Base-by-base conservation (phyloP, 2,113 vertebrate species). In the Bostrychus sinensis region DNA sequence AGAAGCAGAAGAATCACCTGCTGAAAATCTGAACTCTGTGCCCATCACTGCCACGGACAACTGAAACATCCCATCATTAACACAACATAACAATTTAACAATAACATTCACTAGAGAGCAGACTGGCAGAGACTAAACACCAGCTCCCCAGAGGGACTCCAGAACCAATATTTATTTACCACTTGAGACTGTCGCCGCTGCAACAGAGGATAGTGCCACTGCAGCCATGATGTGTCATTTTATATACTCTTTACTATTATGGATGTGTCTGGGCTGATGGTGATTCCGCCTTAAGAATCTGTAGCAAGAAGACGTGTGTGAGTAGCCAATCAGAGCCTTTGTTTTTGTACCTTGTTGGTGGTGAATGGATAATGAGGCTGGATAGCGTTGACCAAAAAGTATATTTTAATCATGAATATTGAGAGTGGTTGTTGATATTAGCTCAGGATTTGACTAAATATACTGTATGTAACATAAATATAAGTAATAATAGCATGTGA, bases 231-330 rank as follows among this genome's bases (percentile, higher is more conserved):
- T 67, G 12, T 68, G 41, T 76, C 37, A 2, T 42, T 65, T 61
- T 56, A 7, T 45, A 25, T 0, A 10, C 65, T 43, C 36, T 70
- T 46, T 41, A 17, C 60, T 66, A 42, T 69, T 67, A 56, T 71
- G 34, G 55, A 50, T 13, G 51, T 43, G 59, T 51, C 22, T 34
- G 9, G 39, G 41, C 51, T 36, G 75, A 23, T 54, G 22, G 11
- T 48, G 13, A 82, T 45, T 82, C 75, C 85, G 78, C 85, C 84
- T 87, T 85, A 87, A 78, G 34, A 62, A 62, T 73, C 67, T 30
- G 69, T 84, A 85, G 84, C 77, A 59, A 70, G 11, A 20, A 62
- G 41, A 14, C 3, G 41, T 50, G 43, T 57, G 55, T 38, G 36
- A 10, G 38, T 42, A 66, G 62, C 51, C 55, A 43, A 58, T 77